Evolutionary conservation across 2,888 invertebrate species (phyloP).

Genomic region (Amblyteles armatorius): DNA sequence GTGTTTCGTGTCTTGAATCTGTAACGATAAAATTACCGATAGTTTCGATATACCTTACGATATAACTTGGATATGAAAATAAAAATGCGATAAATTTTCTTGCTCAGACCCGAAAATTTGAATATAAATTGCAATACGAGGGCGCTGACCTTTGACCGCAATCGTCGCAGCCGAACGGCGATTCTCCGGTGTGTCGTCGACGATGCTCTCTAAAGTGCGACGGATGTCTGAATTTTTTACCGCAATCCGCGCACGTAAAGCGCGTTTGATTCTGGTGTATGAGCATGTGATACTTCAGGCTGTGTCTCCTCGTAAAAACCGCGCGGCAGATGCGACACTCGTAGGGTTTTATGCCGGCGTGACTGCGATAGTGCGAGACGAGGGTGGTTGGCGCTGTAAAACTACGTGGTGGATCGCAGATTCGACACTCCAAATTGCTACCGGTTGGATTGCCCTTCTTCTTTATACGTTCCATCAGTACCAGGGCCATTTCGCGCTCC

Average conservation of each 20-base stretch:
- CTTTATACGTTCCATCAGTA: slow-evolving; percentile 84
- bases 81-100: not conserved
- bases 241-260: slow-evolving; percentile 87
- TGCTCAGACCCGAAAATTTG: not conserved
- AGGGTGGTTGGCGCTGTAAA: slow-evolving; percentile 87
- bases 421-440: slow-evolving; percentile 85
- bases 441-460: slow-evolving; percentile 83
- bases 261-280: slow-evolving; percentile 87
- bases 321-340: slow-evolving; percentile 86
- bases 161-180: slow-evolving; percentile 85
- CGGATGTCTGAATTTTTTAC: slow-evolving; percentile 87
- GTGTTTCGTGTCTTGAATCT: slow-evolving; percentile 88
- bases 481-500: slow-evolving; percentile 85
- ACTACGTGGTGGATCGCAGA: slow-evolving; percentile 86
- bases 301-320: slow-evolving; percentile 87
- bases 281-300: slow-evolving; percentile 87
- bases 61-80: not conserved
- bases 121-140: not conserved
- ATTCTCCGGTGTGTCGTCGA: slow-evolving; percentile 86
- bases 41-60: not conserved
- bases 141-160: slow-evolving; percentile 82
- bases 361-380: slow-evolving; percentile 87
- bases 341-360: slow-evolving; percentile 88
- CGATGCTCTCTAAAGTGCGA: slow-evolving; percentile 87
- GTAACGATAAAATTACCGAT: not conserved